phyloP scores from a whole-genome alignment of 2,113 vertebrate genomes.

The Vidua chalybeata region DNA sequence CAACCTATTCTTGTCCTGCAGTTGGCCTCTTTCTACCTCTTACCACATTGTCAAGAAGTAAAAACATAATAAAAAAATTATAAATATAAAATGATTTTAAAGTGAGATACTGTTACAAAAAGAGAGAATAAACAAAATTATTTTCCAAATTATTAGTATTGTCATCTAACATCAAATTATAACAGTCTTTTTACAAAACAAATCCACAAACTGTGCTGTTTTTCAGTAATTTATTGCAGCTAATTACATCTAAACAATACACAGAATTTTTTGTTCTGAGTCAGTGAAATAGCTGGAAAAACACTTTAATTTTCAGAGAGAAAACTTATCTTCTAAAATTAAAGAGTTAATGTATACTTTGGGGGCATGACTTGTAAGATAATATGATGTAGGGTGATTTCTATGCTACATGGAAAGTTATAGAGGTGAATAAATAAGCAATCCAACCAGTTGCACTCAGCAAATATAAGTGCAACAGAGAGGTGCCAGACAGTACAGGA shows the following conservation, averaged over 20 bases:
- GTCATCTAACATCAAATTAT: not conserved
- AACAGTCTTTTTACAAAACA: not conserved
- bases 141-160: not conserved
- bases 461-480: not conserved
- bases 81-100: not conserved
- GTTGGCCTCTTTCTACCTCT: not conserved
- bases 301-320: not conserved
- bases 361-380: not conserved
- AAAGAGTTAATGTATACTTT: not conserved
- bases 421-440: not conserved
- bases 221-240: not conserved
- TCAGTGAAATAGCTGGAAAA: not conserved
- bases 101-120: not conserved
- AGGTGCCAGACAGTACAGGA: not conserved
- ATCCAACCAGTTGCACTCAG: not conserved
- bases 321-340: not conserved
- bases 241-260: not conserved
- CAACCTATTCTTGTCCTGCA: not conserved
- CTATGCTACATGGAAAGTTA: not conserved
- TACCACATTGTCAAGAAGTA: not conserved
- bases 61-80: not conserved
- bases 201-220: not conserved
- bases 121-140: not conserved
- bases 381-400: not conserved
- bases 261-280: not conserved